A percentile compares a stretch with the other conserved stretches of the same genome.
phyloP scores from a whole-genome alignment of 2,888 invertebrate species.

The Falcaria lacertinaria region DNA sequence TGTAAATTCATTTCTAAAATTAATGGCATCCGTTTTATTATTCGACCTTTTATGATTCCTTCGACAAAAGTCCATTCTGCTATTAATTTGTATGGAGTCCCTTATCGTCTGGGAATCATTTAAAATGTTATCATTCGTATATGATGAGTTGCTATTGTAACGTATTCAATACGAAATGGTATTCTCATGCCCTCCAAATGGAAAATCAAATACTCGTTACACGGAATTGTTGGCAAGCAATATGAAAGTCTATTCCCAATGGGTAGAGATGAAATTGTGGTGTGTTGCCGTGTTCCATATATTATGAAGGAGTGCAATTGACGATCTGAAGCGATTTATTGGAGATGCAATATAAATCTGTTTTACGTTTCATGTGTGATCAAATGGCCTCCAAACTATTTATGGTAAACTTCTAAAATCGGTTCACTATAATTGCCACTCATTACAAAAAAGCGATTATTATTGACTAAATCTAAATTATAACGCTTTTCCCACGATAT shows the following conservation, averaged over 20 bases:
- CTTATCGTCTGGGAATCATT: constrained; percentile 13
- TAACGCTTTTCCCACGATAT: too few relatives aligned
- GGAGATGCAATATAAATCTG: neutral
- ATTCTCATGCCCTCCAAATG: constrained; percentile 22
- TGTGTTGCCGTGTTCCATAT: constrained; percentile 16
- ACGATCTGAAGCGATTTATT: constrained; percentile 3
- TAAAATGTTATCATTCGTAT: constrained; percentile 9
- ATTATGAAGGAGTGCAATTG: constrained; percentile 16
- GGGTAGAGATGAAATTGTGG: constrained; percentile 19
- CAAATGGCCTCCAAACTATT: too few relatives aligned
- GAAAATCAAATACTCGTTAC: constrained; percentile 55
- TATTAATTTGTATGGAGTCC: neutral
- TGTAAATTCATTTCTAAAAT: neutral
- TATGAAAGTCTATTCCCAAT: constrained; percentile 27
- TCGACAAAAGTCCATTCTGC: constrained; percentile 5
- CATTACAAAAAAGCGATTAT: too few relatives aligned
- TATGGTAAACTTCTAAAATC: too few relatives aligned
- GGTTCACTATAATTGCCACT: too few relatives aligned
- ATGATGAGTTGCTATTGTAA: constrained; percentile 32
- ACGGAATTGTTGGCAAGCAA: constrained; percentile 13
- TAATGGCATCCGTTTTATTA: neutral
- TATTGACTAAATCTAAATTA: too few relatives aligned
- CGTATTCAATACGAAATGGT: constrained; percentile 39
- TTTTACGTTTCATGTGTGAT: too few relatives aligned
- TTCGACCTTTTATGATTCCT: neutral